Conservation (phyloP, 2,888 invertebrate species). For the Anaspis maculata region DNA sequence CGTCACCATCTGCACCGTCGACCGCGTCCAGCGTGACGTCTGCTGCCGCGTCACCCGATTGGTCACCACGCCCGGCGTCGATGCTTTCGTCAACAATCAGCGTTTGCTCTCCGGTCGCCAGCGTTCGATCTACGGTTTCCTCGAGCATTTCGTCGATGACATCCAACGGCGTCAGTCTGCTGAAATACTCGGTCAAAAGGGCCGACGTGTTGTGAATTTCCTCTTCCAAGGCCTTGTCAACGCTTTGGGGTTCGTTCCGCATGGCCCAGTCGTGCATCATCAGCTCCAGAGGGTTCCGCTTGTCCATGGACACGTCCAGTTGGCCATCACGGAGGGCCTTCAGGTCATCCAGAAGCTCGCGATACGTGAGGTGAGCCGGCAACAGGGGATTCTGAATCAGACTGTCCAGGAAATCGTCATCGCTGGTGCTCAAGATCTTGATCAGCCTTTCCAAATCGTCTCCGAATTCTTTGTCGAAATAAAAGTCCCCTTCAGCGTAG, state of each 20-base stretch:
- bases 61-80: too few species aligned
- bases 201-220: conserved; percentile 28
- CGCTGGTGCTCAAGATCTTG: conserved; percentile 21
- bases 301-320: conserved; percentile 1
- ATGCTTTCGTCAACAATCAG: too few species aligned
- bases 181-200: conserved; percentile 21
- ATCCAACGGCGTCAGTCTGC: too few species aligned
- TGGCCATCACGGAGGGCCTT: conserved; percentile 16
- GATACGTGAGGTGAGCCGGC: conserved; percentile 23
- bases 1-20: too few species aligned
- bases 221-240: conserved; percentile 22
- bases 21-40: too few species aligned
- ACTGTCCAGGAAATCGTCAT: conserved; percentile 22
- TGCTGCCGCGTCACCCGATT: too few species aligned
- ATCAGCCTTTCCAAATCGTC: conserved; percentile 24
- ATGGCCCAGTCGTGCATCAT: conserved; percentile 29
- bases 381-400: conserved; percentile 17
- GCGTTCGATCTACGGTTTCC: too few species aligned
- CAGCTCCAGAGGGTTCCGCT: conserved; percentile 14
- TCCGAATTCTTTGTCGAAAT: conserved; percentile 10
- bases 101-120: too few species aligned
- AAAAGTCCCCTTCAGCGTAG: too few species aligned
- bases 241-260: conserved; percentile 25
- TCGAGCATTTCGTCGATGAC: too few species aligned
- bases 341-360: conserved; percentile 23